Evolutionary conservation across 2,113 vertebrate genomes (phyloP).

Genomic region (Alouatta palliata): DNA sequence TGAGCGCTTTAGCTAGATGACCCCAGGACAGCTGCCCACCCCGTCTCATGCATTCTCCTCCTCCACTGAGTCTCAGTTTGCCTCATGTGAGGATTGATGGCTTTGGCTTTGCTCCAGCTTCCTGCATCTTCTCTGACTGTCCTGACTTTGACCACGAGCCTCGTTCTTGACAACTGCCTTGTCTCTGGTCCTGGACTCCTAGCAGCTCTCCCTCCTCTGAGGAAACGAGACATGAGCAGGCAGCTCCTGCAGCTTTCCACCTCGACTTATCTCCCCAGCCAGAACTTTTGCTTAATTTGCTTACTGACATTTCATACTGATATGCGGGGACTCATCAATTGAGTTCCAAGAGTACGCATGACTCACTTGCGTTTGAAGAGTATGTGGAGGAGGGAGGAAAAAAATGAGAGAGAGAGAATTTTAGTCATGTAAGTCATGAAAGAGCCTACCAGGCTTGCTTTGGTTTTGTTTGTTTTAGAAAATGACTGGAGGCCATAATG

Average conservation of each 20-base stretch:
- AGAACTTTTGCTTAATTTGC: conserved; percentile 51
- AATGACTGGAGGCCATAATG: conserved; percentile 68
- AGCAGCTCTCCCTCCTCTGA: neutral
- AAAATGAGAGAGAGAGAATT: neutral
- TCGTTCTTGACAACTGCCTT: neutral
- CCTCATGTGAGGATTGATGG: fast-evolving
- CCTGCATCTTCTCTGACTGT: neutral
- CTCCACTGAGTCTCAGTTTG: fast-evolving
- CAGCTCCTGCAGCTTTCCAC: too few species aligned
- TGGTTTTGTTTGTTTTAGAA: conserved; percentile 73
- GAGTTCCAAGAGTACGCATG: neutral
- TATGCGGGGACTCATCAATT: neutral
- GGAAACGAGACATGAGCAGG: neutral
- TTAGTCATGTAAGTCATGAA: conserved; percentile 31
- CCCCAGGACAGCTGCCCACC: fast-evolving
- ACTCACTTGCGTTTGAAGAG: conserved; percentile 63
- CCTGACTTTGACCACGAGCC: neutral
- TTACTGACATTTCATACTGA: conserved; percentile 57
- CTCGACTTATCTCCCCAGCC: neutral
- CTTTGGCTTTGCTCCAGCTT: neutral
- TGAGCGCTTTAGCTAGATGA: too few species aligned
- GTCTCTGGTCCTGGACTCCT: neutral
- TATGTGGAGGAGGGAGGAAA: conserved; percentile 26
- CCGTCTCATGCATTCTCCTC: fast-evolving
- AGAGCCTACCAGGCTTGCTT: conserved; percentile 5